A percentile compares a stretch with the other conserved stretches of the same genome.
Evolutionary conservation across 2,888 invertebrate species (phyloP).

Genomic region (Phortica okadai): DNA sequence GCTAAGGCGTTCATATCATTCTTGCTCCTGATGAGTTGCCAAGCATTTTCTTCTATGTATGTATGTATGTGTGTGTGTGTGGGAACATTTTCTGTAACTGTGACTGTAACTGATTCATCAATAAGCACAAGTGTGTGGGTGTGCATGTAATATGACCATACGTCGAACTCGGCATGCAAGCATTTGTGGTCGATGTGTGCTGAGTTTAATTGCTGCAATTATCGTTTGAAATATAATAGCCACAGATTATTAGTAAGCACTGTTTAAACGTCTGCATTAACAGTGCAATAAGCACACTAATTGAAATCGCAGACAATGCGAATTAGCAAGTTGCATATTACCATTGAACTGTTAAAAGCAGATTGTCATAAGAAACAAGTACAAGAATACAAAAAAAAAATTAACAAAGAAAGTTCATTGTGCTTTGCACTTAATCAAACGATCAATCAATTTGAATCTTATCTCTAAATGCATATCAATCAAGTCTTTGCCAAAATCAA

Average conservation of each 20-base stretch:
- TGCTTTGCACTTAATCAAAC: too few species aligned
- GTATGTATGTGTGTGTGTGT: slow-evolving; percentile 4
- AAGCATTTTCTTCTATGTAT: not conserved
- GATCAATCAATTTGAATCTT: too few species aligned
- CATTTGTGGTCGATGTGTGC: slow-evolving; percentile 8
- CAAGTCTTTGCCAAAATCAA: not conserved
- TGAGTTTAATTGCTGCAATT: slow-evolving; percentile 49
- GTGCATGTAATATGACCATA: not conserved
- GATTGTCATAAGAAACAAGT: not conserved
- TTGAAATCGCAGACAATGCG: not conserved
- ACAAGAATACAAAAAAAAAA: not conserved
- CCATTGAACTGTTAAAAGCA: not conserved
- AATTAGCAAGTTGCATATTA: too few species aligned
- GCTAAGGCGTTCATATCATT: not conserved
- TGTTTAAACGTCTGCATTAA: slow-evolving; percentile 17
- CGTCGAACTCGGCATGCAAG: not conserved
- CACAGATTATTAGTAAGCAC: slow-evolving; percentile 26
- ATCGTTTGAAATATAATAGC: slow-evolving; percentile 50
- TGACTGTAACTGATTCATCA: slow-evolving; percentile 34
- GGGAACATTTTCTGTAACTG: slow-evolving; percentile 31
- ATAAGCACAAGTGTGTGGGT: slow-evolving; percentile 22
- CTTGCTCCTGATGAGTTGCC: slow-evolving; percentile 1
- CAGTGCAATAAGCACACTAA: not conserved
- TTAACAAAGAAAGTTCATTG: too few species aligned
- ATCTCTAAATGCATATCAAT: too few species aligned